Conservation (phyloP, 2,113 vertebrate genomes). For the Nasalis larvatus region DNA sequence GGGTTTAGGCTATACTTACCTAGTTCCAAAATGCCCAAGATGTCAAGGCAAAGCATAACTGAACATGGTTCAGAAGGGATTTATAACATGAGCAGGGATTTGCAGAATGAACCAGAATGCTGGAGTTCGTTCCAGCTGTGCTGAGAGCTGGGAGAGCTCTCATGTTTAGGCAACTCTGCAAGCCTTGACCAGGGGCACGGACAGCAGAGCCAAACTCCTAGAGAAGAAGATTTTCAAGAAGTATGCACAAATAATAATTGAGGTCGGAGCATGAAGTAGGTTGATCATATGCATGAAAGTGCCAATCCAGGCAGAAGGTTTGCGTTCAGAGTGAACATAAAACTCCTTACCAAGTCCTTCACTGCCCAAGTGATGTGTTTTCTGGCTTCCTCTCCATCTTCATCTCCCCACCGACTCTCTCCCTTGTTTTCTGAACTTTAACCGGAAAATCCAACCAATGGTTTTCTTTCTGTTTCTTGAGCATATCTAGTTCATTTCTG, state of each 20-base stretch:
- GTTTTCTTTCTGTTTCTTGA: neutral
- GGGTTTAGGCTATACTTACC: neutral
- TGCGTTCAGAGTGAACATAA: rapidly evolving
- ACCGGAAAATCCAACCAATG: neutral
- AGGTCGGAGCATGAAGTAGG: neutral
- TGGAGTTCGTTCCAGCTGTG: neutral
- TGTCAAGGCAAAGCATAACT: neutral
- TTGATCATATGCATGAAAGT: neutral
- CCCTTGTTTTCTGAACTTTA: neutral
- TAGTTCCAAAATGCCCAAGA: neutral
- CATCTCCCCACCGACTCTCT: rapidly evolving
- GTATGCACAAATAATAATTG: neutral
- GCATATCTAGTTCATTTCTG: neutral
- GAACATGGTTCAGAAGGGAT: neutral
- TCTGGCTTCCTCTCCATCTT: neutral
- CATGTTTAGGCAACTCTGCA: neutral
- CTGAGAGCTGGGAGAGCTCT: neutral
- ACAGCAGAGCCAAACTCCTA: neutral
- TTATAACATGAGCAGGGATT: neutral
- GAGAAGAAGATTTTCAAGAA: neutral
- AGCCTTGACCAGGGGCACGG: neutral
- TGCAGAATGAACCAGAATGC: neutral
- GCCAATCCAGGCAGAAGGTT: neutral
- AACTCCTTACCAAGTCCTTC: neutral
- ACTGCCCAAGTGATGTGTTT: neutral